phyloP scores from a whole-genome alignment of 2,888 invertebrate species.

The Archips xylosteana region DNA sequence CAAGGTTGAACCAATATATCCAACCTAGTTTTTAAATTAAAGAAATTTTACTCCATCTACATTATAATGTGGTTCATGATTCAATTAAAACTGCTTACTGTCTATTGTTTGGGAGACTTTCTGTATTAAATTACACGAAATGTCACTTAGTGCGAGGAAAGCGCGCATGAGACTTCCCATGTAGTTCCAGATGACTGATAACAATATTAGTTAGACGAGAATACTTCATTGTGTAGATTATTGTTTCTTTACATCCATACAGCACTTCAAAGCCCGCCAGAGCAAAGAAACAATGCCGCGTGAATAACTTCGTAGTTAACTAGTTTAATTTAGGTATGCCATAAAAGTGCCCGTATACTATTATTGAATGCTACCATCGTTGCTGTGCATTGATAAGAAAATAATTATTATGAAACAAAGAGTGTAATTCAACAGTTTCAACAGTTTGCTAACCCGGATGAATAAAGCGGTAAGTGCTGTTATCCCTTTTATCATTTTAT shows the following conservation, averaged over 20 bases:
- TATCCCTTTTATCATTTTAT: too few relatives aligned
- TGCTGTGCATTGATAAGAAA: background rate
- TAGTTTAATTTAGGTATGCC: background rate
- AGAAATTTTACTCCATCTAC: conserved; percentile 8
- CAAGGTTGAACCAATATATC: background rate
- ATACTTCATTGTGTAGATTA: conserved; percentile 15
- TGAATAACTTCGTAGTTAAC: conserved; percentile 15
- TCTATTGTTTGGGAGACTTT: conserved; percentile 34
- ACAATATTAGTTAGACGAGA: conserved; percentile 19
- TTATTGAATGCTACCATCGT: background rate
- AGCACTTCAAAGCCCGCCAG: conserved; percentile 6
- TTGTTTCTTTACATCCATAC: conserved; percentile 29
- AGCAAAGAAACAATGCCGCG: conserved; percentile 10
- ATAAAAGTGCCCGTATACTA: background rate
- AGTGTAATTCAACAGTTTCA: background rate
- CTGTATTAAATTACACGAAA: conserved; percentile 23
- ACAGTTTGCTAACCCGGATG: too few relatives aligned
- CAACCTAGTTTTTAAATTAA: background rate
- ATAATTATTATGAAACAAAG: background rate
- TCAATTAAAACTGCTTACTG: conserved; percentile 41
- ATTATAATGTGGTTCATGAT: conserved; percentile 27
- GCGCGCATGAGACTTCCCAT: conserved; percentile 19
- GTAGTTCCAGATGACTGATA: conserved; percentile 32
- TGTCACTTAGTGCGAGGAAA: conserved; percentile 22
- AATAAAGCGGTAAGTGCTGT: too few relatives aligned